Evolutionary conservation across 2,113 vertebrate species (phyloP).

Genomic region (Scolopax mira): DNA sequence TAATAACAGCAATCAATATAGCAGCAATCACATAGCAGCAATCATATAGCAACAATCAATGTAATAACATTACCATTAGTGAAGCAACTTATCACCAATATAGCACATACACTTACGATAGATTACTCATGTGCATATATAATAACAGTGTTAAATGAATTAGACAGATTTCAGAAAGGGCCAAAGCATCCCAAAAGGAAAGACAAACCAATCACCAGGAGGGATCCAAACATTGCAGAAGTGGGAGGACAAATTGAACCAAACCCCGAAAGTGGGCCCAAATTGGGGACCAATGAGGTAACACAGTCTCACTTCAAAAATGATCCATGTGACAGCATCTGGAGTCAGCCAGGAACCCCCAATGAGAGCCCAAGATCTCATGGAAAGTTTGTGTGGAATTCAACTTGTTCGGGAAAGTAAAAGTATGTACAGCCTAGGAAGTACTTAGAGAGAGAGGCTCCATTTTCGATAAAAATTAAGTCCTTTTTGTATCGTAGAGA

Average conservation of each 20-base stretch:
- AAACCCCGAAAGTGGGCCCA: too few species aligned
- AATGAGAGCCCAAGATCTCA: neutral
- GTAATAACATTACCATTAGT: neutral
- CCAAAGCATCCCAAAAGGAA: neutral
- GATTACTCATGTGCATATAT: neutral
- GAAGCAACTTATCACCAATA: neutral
- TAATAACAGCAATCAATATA: neutral
- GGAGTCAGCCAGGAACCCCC: neutral
- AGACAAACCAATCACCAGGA: neutral
- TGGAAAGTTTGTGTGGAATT: neutral
- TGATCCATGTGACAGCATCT: rapidly evolving
- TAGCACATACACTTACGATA: neutral
- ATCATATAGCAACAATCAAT: neutral
- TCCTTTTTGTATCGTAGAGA: neutral
- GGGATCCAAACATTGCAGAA: neutral
- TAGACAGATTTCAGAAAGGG: neutral
- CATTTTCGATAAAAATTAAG: neutral
- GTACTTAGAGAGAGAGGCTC: neutral
- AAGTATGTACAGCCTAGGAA: neutral
- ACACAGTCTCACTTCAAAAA: neutral
- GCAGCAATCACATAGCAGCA: neutral
- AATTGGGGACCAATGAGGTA: neutral
- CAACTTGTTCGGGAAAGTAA: neutral
- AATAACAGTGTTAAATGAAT: neutral
- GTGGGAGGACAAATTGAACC: neutral